Evolutionary conservation across 2,113 vertebrate species (phyloP).

Genomic region (Thalassarche chlororhynchos): DNA sequence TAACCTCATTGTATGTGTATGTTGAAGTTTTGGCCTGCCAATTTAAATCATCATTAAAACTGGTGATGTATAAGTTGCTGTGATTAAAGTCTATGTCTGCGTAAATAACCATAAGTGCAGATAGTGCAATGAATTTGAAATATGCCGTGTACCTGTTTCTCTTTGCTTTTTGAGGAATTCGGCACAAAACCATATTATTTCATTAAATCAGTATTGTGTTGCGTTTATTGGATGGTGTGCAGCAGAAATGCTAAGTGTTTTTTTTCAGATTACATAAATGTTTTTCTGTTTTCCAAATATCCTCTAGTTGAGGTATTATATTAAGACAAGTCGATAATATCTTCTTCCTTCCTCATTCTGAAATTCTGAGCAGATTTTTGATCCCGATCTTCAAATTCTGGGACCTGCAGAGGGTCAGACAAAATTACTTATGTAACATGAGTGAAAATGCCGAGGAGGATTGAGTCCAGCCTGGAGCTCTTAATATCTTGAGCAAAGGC

Average conservation of each 20-base stretch:
- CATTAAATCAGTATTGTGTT: background rate
- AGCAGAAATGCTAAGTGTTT: background rate
- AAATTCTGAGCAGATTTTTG: background rate
- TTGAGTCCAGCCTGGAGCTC: background rate
- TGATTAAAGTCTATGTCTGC: background rate
- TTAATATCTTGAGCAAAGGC: slow-evolving; percentile 1
- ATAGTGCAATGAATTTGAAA: background rate
- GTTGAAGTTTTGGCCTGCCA: background rate
- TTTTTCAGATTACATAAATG: background rate
- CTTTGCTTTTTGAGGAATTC: background rate
- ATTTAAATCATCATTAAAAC: background rate
- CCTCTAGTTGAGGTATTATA: background rate
- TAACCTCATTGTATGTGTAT: background rate
- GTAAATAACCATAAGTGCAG: background rate
- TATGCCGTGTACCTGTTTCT: background rate
- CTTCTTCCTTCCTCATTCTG: background rate
- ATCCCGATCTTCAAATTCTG: background rate
- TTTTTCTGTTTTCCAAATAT: background rate
- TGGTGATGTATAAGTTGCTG: background rate
- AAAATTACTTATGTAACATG: background rate
- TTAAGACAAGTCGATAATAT: background rate
- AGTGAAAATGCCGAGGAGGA: background rate
- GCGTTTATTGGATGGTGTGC: background rate
- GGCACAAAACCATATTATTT: background rate
- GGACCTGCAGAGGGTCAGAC: background rate